A percentile compares a stretch with the other conserved stretches of the same genome.
These are phyloP conservation scores for Anastrepha obliqua DNA, from an alignment of 1,140 invertebrate species.

Conservation along the genomic window DNA sequence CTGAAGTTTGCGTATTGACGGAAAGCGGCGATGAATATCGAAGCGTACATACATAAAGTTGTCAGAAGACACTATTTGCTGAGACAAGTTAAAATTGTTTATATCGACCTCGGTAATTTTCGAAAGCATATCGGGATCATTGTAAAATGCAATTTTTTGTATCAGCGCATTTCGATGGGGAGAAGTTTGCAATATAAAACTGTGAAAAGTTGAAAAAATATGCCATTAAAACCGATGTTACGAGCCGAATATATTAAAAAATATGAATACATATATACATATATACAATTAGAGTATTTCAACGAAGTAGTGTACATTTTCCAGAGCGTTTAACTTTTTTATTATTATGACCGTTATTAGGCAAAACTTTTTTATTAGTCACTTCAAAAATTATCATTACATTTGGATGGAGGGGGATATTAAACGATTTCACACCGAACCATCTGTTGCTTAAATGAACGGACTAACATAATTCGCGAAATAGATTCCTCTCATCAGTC, in stretches of 20 bases:
- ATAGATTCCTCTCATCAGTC: too few relatives aligned
- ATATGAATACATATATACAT: too few relatives aligned
- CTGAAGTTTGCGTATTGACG: not conserved
- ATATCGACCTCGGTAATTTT: constrained; percentile 60
- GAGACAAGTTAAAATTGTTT: constrained; percentile 56
- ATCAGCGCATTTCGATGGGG: not conserved
- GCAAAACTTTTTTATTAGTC: too few relatives aligned
- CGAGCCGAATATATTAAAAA: too few relatives aligned
- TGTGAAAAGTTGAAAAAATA: not conserved
- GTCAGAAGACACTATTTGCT: constrained; percentile 63
- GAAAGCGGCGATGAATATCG: not conserved
- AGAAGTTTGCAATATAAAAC: not conserved
- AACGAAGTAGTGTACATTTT: not conserved
- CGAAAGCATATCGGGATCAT: constrained; percentile 55
- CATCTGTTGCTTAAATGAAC: too few relatives aligned
- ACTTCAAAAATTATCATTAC: too few relatives aligned
- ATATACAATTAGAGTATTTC: not conserved
- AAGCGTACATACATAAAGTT: constrained; percentile 64
- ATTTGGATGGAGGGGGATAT: too few relatives aligned
- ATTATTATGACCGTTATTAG: too few relatives aligned
- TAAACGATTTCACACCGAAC: too few relatives aligned
- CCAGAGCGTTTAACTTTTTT: too few relatives aligned
- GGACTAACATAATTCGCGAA: too few relatives aligned
- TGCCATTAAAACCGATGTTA: not conserved
- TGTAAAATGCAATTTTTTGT: constrained; percentile 43